These are phyloP conservation scores for Apodemus sylvaticus DNA, from an alignment of 2,113 vertebrate genomes.

Conservation along the genomic window DNA sequence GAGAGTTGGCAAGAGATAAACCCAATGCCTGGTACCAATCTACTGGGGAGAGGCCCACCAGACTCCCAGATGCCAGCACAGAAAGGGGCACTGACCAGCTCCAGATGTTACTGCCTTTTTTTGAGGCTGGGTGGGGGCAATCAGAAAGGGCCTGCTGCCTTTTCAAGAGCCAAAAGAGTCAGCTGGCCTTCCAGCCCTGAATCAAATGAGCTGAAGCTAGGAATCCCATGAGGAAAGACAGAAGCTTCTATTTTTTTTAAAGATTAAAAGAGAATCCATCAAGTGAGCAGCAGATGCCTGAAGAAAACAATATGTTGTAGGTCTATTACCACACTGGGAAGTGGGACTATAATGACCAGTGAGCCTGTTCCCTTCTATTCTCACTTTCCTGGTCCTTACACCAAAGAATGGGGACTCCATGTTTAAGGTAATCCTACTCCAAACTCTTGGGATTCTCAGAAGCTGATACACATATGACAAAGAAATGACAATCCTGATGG, in stretches of 20 bases:
- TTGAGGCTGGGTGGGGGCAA: neutral
- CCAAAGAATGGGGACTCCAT: neutral
- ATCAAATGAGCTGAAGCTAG: constrained; percentile 1
- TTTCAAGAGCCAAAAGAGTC: neutral
- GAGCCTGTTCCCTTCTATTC: neutral
- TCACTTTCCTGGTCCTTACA: neutral
- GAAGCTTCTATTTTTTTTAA: neutral
- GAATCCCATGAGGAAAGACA: neutral
- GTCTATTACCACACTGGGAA: neutral
- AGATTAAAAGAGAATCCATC: neutral
- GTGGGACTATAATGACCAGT: rapidly evolving
- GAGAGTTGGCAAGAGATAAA: constrained; percentile 27
- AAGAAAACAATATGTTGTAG: neutral
- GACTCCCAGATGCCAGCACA: constrained; percentile 68
- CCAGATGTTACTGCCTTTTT: constrained; percentile 47
- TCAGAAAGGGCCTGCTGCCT: neutral
- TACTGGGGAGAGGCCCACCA: constrained; percentile 49
- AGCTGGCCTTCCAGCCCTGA: neutral
- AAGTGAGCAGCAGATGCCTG: neutral
- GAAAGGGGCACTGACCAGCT: neutral
- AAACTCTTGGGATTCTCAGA: neutral
- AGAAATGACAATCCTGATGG: neutral
- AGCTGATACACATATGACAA: neutral
- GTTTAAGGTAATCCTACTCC: neutral
- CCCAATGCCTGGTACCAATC: neutral